Evolutionary conservation across 2,797 vertebrate species (phyloP).

Genomic region (Stomatorhinus walkeri): DNA sequence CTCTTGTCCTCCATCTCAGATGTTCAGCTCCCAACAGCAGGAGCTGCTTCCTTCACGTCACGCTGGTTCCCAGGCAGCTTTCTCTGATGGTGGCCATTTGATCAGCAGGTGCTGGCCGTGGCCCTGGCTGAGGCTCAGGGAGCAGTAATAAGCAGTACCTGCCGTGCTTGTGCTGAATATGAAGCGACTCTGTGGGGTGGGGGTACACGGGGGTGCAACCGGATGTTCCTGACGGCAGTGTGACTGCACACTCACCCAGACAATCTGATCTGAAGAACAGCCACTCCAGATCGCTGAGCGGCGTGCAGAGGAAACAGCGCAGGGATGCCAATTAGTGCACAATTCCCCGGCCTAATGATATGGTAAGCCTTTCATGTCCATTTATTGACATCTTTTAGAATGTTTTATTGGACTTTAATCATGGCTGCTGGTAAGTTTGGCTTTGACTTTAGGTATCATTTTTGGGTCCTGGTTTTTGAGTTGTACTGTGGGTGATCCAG

Average conservation of each 20-base stretch:
- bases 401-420: not conserved
- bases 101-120: not conserved
- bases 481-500: not conserved
- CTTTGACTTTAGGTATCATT: not conserved
- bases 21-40: not conserved
- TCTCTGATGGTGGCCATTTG: not conserved
- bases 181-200: constrained; percentile 14
- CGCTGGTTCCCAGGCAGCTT: not conserved
- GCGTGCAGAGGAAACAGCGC: constrained; percentile 26
- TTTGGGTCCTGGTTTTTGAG: not conserved
- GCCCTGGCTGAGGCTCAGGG: not conserved
- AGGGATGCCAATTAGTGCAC: constrained; percentile 33
- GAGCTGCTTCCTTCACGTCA: not conserved
- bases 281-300: constrained; percentile 27
- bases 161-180: constrained; percentile 17
- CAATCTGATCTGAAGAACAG: constrained; percentile 28
- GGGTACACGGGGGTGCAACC: constrained; percentile 27
- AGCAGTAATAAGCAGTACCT: constrained; percentile 28
- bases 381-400: not conserved
- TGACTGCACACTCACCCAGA: constrained; percentile 27
- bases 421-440: not conserved
- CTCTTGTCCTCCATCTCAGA: not conserved
- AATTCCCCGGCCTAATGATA: constrained; percentile 43
- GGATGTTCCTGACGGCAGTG: constrained; percentile 19
- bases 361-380: not conserved